Percentiles rank a stretch among this genome's conserved stretches.
phyloP scores from a whole-genome alignment of 2,888 invertebrate species.

The Leuctra nigra region DNA sequence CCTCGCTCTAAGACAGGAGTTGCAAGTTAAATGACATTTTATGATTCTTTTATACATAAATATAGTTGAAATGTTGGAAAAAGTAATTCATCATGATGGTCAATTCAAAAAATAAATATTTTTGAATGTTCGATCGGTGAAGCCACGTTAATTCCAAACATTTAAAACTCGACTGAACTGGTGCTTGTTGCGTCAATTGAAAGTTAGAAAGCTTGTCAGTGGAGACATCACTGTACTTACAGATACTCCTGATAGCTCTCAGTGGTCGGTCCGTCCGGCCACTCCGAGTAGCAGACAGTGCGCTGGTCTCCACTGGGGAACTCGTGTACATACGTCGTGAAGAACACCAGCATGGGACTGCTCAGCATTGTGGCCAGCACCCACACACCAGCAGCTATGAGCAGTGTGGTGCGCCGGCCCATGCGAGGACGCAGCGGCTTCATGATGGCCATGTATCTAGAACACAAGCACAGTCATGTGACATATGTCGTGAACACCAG shows the following conservation, averaged over 20 bases:
- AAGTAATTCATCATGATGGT: too few species aligned
- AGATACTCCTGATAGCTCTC: slow-evolving; percentile 63
- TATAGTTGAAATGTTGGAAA: too few species aligned
- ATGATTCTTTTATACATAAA: too few species aligned
- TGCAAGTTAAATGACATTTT: too few species aligned
- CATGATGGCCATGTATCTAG: slow-evolving; percentile 92
- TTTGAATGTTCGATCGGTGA: too few species aligned
- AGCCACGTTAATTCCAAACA: too few species aligned
- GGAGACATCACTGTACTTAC: slow-evolving; percentile 59
- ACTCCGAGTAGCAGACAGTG: slow-evolving; percentile 74
- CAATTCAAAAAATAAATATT: too few species aligned
- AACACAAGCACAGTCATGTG: slow-evolving; percentile 32
- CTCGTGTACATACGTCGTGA: slow-evolving; percentile 56
- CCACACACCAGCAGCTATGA: slow-evolving; percentile 82
- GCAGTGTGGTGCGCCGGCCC: slow-evolving; percentile 75
- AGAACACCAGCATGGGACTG: slow-evolving; percentile 78
- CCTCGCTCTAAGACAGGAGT: too few species aligned
- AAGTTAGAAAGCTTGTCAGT: too few species aligned
- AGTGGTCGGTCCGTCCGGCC: slow-evolving; percentile 76
- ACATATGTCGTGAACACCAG: too few species aligned
- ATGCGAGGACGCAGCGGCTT: slow-evolving; percentile 84
- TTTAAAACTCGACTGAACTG: too few species aligned
- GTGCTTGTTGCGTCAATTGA: too few species aligned
- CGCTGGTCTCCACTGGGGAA: slow-evolving; percentile 51
- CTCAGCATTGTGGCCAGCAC: slow-evolving; percentile 69